Percentiles rank a stretch among this genome's conserved stretches.
These are phyloP conservation scores for Porites rus DNA, from an alignment of 92 coral and sea anemone genomes.

Conservation along the genomic window DNA sequence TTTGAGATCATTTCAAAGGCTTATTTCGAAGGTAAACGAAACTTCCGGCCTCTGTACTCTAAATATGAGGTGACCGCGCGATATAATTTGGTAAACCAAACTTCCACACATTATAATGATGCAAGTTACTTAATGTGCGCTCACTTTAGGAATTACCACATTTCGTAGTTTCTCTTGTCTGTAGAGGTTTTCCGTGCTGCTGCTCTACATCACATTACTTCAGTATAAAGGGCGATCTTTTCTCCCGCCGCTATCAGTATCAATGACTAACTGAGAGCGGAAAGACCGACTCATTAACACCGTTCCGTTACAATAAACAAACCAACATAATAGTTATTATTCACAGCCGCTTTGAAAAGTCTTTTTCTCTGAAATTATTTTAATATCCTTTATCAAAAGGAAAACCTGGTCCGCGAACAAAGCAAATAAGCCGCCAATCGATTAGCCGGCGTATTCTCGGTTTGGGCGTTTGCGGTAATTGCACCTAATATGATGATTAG, in stretches of 20 bases:
- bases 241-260: neutral
- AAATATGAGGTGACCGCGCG: too few species aligned
- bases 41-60: too few species aligned
- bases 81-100: too few species aligned
- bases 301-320: neutral
- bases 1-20: too few species aligned
- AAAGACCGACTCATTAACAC: conserved; percentile 6
- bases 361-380: neutral
- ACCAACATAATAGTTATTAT: neutral
- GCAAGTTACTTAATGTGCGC: too few species aligned
- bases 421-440: conserved; percentile 4
- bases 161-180: neutral
- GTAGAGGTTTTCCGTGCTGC: neutral
- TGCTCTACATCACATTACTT: neutral
- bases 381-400: conserved; percentile 21
- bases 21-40: too few species aligned
- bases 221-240: neutral
- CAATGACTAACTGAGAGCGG: neutral
- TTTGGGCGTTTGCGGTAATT: conserved; percentile 19
- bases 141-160: too few species aligned
- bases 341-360: neutral
- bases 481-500: neutral
- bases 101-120: too few species aligned
- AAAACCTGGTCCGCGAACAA: conserved; percentile 5
- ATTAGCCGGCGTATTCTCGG: neutral